These are phyloP conservation scores for Lasioglossum oenotherae DNA, from an alignment of 2,888 invertebrate genomes.

Conservation along the genomic window DNA sequence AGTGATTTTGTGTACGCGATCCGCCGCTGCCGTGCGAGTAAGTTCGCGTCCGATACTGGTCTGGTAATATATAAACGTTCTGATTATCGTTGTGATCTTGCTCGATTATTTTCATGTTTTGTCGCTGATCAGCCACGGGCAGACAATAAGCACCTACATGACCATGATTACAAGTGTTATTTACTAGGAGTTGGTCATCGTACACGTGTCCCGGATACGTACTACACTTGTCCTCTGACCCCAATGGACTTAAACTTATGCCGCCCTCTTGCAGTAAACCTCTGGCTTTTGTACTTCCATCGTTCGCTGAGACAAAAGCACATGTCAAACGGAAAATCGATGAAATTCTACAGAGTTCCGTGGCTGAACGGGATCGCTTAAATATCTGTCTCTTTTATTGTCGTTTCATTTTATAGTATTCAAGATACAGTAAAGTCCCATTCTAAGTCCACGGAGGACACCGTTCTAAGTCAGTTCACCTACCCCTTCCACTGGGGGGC, in stretches of 20 bases:
- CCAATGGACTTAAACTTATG: conserved; percentile 78
- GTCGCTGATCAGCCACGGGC: conserved; percentile 71
- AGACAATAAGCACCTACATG: conserved; percentile 66
- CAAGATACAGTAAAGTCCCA: no score
- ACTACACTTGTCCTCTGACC: conserved; percentile 75
- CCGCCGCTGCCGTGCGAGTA: conserved; percentile 81
- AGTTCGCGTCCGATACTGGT: conserved; percentile 80
- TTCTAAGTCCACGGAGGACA: no score
- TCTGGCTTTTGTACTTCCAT: conserved; percentile 70
- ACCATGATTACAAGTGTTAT: conserved; percentile 68
- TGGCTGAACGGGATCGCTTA: not conserved
- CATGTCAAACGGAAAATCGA: not conserved
- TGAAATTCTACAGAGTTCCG: not conserved
- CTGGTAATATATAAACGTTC: conserved; percentile 81
- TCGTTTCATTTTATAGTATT: not conserved
- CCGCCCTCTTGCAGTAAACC: conserved; percentile 78
- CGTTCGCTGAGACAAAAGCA: conserved; percentile 55
- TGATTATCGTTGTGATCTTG: conserved; percentile 81
- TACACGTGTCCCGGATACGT: conserved; percentile 66
- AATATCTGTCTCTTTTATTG: not conserved
- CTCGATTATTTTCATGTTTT: conserved; percentile 74
- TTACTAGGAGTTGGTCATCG: conserved; percentile 63
- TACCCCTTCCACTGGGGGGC: no score
- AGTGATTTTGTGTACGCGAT: conserved; percentile 71
- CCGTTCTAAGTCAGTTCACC: no score